Conservation (phyloP, 2,113 vertebrate genomes). For the Pantherophis guttatus region DNA sequence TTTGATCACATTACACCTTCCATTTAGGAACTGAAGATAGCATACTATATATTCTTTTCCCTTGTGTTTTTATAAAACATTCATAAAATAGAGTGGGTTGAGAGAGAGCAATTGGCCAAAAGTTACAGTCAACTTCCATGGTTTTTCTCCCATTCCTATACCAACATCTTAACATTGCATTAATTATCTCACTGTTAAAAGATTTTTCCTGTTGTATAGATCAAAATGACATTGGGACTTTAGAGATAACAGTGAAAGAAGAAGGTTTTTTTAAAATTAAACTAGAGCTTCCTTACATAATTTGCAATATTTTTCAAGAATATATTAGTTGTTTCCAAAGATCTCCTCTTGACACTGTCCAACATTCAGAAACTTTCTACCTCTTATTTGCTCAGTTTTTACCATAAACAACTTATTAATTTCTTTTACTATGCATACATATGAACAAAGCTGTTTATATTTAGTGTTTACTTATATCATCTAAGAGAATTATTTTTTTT, state of each 20-base stretch:
- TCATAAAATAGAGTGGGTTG: neutral
- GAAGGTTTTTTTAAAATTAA: neutral
- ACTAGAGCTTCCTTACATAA: neutral
- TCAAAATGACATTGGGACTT: neutral
- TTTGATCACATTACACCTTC: neutral
- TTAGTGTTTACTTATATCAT: neutral
- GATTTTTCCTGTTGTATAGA: neutral
- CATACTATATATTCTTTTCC: neutral
- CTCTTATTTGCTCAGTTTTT: too few species aligned
- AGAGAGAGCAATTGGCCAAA: neutral
- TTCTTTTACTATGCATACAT: too few species aligned
- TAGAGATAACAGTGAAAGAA: neutral
- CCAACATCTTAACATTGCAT: neutral
- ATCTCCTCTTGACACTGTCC: neutral
- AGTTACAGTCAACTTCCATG: neutral
- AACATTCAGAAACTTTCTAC: neutral
- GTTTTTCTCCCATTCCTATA: neutral
- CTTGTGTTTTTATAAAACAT: neutral
- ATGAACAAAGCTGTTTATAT: too few species aligned
- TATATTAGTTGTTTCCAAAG: neutral
- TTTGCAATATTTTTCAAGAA: neutral
- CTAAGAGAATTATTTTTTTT: neutral
- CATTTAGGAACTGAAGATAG: neutral
- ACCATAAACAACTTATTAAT: too few species aligned
- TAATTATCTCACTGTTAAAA: neutral